A percentile compares a stretch with the other conserved stretches of the same genome.
Evolutionary conservation across 2,113 vertebrate genomes (phyloP).

Genomic region (Oreamnos americanus): DNA sequence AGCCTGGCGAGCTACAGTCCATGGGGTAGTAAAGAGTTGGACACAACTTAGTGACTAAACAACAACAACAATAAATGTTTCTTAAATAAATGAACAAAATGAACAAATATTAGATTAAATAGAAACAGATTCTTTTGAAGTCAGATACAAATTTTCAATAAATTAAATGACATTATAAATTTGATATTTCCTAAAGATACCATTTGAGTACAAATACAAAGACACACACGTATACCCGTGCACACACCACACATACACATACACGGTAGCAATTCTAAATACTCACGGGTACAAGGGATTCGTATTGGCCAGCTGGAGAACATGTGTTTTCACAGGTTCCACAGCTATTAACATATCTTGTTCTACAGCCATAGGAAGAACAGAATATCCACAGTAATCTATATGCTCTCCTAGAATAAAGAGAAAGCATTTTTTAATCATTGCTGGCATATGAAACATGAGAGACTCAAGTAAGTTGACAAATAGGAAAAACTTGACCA

Average conservation of each 20-base stretch:
- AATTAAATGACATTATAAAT: background rate
- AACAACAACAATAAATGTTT: background rate
- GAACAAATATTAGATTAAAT: background rate
- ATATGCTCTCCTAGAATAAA: conserved; percentile 92
- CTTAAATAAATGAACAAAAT: background rate
- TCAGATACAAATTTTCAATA: background rate
- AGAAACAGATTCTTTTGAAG: background rate
- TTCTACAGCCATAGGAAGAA: conserved; percentile 98
- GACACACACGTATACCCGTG: background rate
- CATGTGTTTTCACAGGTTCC: conserved; percentile 83
- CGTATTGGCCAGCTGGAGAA: conserved; percentile 89
- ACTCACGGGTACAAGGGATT: conserved; percentile 90
- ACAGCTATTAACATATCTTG: conserved; percentile 94
- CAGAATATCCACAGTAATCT: conserved; percentile 97
- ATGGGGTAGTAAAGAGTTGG: background rate
- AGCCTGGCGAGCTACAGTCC: background rate
- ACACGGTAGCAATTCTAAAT: conserved; percentile 12
- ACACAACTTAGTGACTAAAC: background rate
- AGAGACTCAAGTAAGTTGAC: background rate
- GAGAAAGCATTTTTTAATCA: conserved; percentile 2
- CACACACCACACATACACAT: background rate
- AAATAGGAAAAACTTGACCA: background rate
- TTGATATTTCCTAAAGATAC: background rate
- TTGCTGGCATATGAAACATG: background rate
- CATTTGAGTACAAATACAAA: background rate